Percentiles rank a stretch among this genome's conserved stretches.
These are phyloP conservation scores for Oncorhynchus gorbuscha DNA, from an alignment of 2,113 vertebrate genomes.

Conservation along the genomic window DNA sequence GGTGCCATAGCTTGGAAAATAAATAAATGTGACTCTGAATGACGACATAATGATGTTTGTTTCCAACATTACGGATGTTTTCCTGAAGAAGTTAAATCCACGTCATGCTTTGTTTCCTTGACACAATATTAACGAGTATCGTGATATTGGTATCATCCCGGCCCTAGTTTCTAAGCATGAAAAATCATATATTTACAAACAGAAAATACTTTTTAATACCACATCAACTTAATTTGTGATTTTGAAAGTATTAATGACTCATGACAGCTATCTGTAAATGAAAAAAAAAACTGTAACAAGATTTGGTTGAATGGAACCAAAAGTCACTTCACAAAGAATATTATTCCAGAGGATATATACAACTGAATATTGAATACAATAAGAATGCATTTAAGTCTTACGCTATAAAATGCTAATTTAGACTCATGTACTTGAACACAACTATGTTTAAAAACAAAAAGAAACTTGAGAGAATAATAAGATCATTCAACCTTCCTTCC, in stretches of 20 bases:
- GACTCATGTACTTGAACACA: background rate
- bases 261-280: conserved; percentile 31
- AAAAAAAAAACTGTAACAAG: conserved; percentile 34
- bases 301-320: conserved; percentile 30
- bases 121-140: too few relatives aligned
- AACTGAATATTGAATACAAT: conserved; percentile 40
- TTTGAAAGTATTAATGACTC: background rate
- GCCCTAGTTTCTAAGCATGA: conserved; percentile 3
- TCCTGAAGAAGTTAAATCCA: too few relatives aligned
- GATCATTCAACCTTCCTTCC: background rate
- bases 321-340: conserved; percentile 39
- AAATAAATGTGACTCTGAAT: too few relatives aligned
- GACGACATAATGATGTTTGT: too few relatives aligned
- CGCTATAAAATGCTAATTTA: conserved; percentile 2
- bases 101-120: too few relatives aligned
- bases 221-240: background rate
- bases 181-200: conserved; percentile 7
- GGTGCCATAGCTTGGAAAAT: too few relatives aligned
- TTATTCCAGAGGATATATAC: conserved; percentile 26
- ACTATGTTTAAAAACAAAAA: background rate
- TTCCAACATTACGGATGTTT: too few relatives aligned
- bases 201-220: background rate
- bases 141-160: too few relatives aligned
- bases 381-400: conserved; percentile 28
- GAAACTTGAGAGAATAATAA: background rate